These are phyloP conservation scores for Geopemphigus sp. DNA, from an alignment of 1,140 invertebrate species.

Conservation along the genomic window DNA sequence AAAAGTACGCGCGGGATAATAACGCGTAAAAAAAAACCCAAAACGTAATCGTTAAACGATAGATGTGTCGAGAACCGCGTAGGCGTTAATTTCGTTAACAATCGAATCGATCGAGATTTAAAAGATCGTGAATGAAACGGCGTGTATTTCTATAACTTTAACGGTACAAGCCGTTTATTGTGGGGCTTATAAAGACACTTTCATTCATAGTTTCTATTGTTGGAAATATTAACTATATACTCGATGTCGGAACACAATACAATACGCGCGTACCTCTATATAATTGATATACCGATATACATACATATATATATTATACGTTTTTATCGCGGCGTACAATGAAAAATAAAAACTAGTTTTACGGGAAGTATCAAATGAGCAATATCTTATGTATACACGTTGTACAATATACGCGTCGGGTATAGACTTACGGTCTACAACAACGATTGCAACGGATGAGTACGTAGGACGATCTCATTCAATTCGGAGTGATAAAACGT, in stretches of 20 bases:
- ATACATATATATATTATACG: not conserved
- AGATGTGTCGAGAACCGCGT: no score
- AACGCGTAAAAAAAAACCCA: not conserved
- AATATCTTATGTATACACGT: not conserved
- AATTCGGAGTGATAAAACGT: not conserved
- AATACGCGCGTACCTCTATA: not conserved
- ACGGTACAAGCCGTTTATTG: not conserved
- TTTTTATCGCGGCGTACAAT: not conserved
- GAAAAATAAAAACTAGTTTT: constrained; percentile 25
- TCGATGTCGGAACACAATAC: not conserved
- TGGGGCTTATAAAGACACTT: not conserved
- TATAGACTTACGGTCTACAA: not conserved
- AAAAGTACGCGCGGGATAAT: not conserved
- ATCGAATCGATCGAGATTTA: not conserved
- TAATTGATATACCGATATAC: not conserved
- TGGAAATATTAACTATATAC: not conserved
- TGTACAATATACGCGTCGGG: not conserved
- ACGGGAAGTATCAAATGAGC: constrained; percentile 38
- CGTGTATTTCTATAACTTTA: no score
- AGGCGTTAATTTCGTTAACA: not conserved
- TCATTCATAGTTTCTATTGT: constrained; percentile 15
- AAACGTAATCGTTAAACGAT: not conserved
- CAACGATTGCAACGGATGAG: not conserved
- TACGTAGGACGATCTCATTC: not conserved
- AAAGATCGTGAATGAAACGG: not conserved